Evolutionary conservation across 2,113 vertebrate genomes (phyloP), one percentile per base, ranked within the genome.

Genomic region (Amia ocellicauda): DNA sequence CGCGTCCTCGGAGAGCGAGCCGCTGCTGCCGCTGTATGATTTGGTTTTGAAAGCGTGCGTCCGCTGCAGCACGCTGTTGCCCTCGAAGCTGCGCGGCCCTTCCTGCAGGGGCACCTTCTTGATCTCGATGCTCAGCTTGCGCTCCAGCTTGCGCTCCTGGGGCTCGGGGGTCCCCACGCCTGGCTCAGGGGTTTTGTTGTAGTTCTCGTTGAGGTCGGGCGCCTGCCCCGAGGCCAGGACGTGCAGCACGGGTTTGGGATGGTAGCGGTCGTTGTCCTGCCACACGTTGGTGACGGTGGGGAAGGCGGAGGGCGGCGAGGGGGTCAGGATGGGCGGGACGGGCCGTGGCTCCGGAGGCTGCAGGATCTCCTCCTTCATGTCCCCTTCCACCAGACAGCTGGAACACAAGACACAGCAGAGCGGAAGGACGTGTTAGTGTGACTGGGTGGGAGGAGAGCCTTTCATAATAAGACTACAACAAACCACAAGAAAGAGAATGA

Each of bases 191-290:
- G 89, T 82, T 47, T 93, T 93, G 77, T 80, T 90, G 16, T 93
- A 96, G 80, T 98, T 99, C 77, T 96, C 92, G 0, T 98, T 97
- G 80, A 96, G 88, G 80, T 96, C 94, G 24, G 94, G 80, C 27
- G 90, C 82, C 11, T 89, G 90, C 17, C 89, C 79, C 1, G 90
- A 86, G 0, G 91, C 88, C 75, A 95, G 80, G 70, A 94, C 78
- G 49, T 98, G 94, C 58, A 99, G 84, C 75, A 98, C 91, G 3
- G 97, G 97, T 83, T 98, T 98, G 66, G 96, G 95, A 64, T 99
- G 97, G 83, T 99, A 99, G 83, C 95, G 92, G 59, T 98, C 97
- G 28, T 91, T 97, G 86, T 98, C 94, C 79, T 96, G 94, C 79
- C 94, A 93, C 60, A 95, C 97, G 0, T 92, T 92, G 41, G 94